Base-by-base conservation (phyloP, 2,888 invertebrate species). In the Eristalinus sepulchralis region DNA sequence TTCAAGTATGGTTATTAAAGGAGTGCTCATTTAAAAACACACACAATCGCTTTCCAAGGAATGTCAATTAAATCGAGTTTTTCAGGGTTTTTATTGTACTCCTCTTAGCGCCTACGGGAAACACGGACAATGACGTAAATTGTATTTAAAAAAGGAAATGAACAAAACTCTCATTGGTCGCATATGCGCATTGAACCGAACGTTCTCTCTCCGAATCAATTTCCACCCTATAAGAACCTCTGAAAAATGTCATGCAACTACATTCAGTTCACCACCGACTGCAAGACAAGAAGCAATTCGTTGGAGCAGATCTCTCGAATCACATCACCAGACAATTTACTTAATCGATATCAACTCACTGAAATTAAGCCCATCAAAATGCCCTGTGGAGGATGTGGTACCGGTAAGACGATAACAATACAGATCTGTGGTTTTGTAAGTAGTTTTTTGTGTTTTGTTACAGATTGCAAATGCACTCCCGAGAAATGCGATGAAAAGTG, bases 391-490 rank as follows among this genome's bases (percentile, higher is more conserved):
- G 86, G 86, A 79, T 86, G 86, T 63, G 83, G 83, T 77, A 39
- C 86, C 36, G 86, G 86, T 86, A 83, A 68, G 81, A 10, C 20
- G 10, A 36, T 36, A 10, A 22, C n/a, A 9, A 10, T 1, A 3
- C 20, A 66, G 33, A 60, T 0, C 1, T 17, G 24, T 11, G 31
- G 6, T 64, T 20, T 24, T 20, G 13, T 22, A 8, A 11, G 17
- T 5, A 17, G 81, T 72, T 83, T 87, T 67, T 24, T 64, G 62
- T 2, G 24, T 63, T 6, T 20, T 10, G n/a, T n/a, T 3, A 27
- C 72, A 92, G 92, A 90, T 60, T 92, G 92, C 88, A 91, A 91
- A 83, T 92, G 92, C 89, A 91, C 91, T 9, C 64, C 89, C 8
- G 89, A 90, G 22, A 92, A 91, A 64, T 92, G 92, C 60, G 89